Base-by-base conservation (phyloP, 2,888 invertebrate species). In the Amphipyra berbera region DNA sequence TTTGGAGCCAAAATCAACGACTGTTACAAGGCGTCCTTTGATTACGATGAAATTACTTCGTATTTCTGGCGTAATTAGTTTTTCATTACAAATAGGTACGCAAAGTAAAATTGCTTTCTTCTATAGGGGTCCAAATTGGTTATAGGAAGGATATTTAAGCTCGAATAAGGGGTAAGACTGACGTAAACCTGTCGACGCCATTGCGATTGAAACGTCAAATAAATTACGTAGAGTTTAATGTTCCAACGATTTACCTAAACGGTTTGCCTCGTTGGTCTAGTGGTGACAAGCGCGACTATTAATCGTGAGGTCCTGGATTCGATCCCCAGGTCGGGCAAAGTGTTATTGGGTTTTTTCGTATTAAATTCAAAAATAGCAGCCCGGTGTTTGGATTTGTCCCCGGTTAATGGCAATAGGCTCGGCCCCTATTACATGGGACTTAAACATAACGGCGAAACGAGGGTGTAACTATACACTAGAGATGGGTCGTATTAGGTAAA, bases 21-120 rank as follows among this genome's bases (percentile, higher is more conserved):
- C 42, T 56, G 63, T 61, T 46, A 53, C 50, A 61, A 74, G 63
- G 55, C 61, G 61, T 68, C 69, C 71, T 72, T 61, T 73, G 58
- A 69, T 73, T 67, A 69, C 70, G 37, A 30, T 27, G 40, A 68
- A 68, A 76, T 72, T 65, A 70, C 59, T 75, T 71, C 62, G 53
- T 68, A 59, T 75, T 76, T 64, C 60, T 47, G 9, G 37, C 40
- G 30, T 77, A 79, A 82, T 82, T 77, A 76, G 69, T 73, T 79
- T 82, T 72, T 70, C 58, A 61, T 75, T 73, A 68, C 53, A 64
- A 75, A 73, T 68, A 75, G 44, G 57, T 35, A 54, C 42, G 41
- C 21, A 66, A 60, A 59, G 61, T 59, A 62, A 75, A 30, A 74
- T 71, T 61, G 65, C 73, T 71, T 71, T 53, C 47, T 65, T 74